Evolutionary conservation across 1,140 invertebrate genomes (phyloP).

Genomic region (Hylaeus anthracinus): DNA sequence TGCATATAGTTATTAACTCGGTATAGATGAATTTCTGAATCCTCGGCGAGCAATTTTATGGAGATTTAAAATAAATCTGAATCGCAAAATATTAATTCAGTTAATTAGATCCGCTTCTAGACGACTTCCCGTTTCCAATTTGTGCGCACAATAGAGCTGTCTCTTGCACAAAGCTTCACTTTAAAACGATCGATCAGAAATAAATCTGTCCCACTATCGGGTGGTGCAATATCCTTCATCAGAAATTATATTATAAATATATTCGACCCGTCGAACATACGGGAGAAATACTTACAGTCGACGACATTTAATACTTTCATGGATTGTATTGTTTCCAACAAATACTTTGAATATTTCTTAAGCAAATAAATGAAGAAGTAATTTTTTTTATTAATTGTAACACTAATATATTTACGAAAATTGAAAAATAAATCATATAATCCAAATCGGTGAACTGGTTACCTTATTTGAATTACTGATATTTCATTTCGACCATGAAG

Average conservation of each 20-base stretch:
- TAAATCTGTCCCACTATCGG: background rate
- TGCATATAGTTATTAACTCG: background rate
- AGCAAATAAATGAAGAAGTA: no score
- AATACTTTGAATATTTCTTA: no score
- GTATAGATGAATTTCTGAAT: background rate
- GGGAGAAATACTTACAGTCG: no score
- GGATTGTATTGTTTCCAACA: no score
- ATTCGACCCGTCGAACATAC: no score
- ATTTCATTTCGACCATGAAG: no score
- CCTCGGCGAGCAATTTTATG: background rate
- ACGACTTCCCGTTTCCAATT: conserved; percentile 3
- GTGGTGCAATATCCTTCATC: background rate
- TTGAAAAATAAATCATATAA: no score
- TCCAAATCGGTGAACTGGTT: no score
- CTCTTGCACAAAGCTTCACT: background rate
- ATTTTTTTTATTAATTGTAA: no score
- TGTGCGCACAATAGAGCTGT: background rate
- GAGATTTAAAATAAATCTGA: background rate
- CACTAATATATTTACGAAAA: no score
- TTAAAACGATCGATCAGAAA: background rate
- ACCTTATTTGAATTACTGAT: no score
- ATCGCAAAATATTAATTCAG: background rate
- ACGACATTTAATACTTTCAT: no score
- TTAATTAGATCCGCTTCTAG: background rate
- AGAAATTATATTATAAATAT: background rate